These are phyloP conservation scores for Microcebus ravelobensis DNA, from an alignment of 2,113 vertebrate genomes.

Conservation along the genomic window DNA sequence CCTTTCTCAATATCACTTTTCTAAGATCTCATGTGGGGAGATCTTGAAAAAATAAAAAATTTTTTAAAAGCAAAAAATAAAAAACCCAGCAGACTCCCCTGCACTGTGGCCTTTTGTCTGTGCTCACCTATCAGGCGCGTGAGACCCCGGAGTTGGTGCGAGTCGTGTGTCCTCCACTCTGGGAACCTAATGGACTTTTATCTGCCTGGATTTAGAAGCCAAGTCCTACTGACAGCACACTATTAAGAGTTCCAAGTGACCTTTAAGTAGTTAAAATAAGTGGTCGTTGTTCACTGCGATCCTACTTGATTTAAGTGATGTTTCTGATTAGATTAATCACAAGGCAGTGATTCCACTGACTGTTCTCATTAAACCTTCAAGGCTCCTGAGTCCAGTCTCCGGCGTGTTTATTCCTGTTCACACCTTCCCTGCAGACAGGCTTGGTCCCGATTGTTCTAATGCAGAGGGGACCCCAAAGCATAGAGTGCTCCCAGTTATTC, in stretches of 20 bases:
- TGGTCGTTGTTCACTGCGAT: background rate
- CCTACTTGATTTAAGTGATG: constrained; percentile 56
- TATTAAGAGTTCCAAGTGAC: constrained; percentile 45
- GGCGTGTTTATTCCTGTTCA: background rate
- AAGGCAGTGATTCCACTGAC: constrained; percentile 9
- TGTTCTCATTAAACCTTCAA: constrained; percentile 42
- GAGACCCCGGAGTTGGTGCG: background rate
- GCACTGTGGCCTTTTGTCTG: background rate
- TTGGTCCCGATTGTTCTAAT: constrained; percentile 18
- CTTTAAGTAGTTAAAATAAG: constrained; percentile 67
- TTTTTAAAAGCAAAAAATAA: background rate
- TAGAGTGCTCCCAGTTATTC: background rate
- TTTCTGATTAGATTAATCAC: constrained; percentile 49
- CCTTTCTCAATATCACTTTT: constrained; percentile 29
- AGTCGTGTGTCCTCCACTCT: background rate
- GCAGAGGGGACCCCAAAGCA: background rate
- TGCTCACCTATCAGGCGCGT: background rate
- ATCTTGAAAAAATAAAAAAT: background rate
- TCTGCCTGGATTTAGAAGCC: constrained; percentile 48
- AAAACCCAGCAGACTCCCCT: background rate
- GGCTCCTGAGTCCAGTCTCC: background rate
- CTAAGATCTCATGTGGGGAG: background rate
- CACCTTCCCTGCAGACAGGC: background rate
- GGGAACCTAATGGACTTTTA: background rate
- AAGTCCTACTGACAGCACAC: background rate